Conservation (phyloP, 1,140 invertebrate genomes). For the Lepeophtheirus salmonis region DNA sequence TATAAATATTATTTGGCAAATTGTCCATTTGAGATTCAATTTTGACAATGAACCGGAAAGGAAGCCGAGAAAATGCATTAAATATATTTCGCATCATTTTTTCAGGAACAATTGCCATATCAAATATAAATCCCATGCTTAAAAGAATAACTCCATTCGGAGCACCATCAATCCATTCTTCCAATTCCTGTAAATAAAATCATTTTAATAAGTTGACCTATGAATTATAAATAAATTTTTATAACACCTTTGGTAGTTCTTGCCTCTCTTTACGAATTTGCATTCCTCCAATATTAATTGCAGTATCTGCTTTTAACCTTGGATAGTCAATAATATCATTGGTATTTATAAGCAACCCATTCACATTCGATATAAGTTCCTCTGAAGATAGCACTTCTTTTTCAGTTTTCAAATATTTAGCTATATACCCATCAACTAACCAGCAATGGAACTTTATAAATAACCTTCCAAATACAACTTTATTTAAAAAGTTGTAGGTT, state of each 20-base stretch:
- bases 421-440: neutral
- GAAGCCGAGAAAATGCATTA: neutral
- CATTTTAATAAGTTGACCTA: too few relatives aligned
- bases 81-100: neutral
- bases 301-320: neutral
- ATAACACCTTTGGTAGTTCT: neutral
- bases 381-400: neutral
- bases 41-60: neutral
- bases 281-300: slow-evolving; percentile 3
- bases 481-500: neutral
- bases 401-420: neutral
- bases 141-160: neutral
- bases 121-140: neutral
- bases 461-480: neutral
- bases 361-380: neutral
- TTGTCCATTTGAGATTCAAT: neutral
- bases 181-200: neutral
- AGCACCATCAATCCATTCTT: neutral
- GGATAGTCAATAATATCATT: slow-evolving; percentile 1
- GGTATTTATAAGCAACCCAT: neutral
- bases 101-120: neutral
- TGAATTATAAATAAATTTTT: too few relatives aligned
- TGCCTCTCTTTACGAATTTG: neutral
- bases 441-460: neutral
- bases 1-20: neutral